A percentile compares a stretch with the other conserved stretches of the same genome.
phyloP scores from a whole-genome alignment of 1,140 invertebrate genomes.

The Drosophila sturtevanti region DNA sequence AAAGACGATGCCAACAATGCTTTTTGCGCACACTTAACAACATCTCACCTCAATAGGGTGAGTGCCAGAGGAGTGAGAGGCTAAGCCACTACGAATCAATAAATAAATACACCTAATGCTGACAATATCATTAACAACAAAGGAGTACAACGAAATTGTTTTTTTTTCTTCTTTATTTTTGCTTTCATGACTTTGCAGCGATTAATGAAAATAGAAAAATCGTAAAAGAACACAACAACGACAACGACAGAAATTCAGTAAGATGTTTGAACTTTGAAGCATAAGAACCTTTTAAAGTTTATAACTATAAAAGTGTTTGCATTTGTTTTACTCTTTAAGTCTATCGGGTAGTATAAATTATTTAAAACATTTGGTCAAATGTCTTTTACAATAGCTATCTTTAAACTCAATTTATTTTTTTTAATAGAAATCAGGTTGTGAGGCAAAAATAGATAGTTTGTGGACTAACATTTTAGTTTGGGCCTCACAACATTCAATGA shows the following conservation, averaged over 20 bases:
- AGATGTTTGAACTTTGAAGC: slow-evolving; percentile 44
- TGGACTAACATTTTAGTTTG: no score
- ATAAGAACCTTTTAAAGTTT: not conserved
- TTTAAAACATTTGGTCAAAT: not conserved
- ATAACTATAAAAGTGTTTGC: slow-evolving; percentile 4
- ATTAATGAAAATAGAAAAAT: slow-evolving; percentile 52
- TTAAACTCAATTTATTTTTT: no score
- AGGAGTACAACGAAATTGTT: slow-evolving; percentile 30
- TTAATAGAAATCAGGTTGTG: no score
- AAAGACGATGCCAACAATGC: slow-evolving; percentile 30
- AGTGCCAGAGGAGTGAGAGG: slow-evolving; percentile 29
- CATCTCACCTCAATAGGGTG: slow-evolving; percentile 24
- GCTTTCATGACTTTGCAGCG: slow-evolving; percentile 69
- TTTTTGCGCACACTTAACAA: slow-evolving; percentile 13
- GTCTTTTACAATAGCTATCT: not conserved
- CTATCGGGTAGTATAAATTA: not conserved
- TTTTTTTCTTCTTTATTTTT: slow-evolving; percentile 14
- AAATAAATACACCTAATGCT: slow-evolving; percentile 59
- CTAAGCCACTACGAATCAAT: slow-evolving; percentile 28
- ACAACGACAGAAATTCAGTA: slow-evolving; percentile 41
- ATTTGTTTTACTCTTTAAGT: not conserved
- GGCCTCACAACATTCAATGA: no score
- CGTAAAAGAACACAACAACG: slow-evolving; percentile 34
- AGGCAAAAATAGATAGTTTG: no score
- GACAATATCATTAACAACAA: slow-evolving; percentile 73